Conservation (phyloP, 2,888 invertebrate species). For the Pollenia angustigena region DNA sequence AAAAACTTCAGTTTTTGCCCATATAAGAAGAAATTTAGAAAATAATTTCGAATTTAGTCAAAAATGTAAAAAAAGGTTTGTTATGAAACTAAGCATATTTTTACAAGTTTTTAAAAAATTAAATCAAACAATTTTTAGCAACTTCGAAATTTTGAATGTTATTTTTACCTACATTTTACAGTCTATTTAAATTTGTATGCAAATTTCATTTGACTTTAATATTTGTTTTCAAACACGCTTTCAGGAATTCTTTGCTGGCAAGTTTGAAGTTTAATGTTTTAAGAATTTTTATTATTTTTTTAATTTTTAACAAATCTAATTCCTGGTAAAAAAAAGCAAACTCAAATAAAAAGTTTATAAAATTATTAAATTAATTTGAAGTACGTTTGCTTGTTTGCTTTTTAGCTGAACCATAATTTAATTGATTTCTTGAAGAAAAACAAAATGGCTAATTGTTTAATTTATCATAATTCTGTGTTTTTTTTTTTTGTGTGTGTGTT, state of each 20-base stretch:
- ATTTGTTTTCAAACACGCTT: no score
- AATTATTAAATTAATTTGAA: slow-evolving; percentile 17
- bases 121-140: not conserved
- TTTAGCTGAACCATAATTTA: not conserved
- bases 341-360: slow-evolving; percentile 12
- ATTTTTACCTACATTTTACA: no score
- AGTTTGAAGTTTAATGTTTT: not conserved
- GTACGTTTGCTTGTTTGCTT: not conserved
- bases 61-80: not conserved
- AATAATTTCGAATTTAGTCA: not conserved
- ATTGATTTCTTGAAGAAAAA: not conserved
- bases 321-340: not conserved
- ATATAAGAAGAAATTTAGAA: slow-evolving; percentile 17
- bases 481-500: slow-evolving; percentile 11
- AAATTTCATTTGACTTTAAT: no score
- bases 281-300: not conserved
- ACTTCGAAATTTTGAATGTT: no score
- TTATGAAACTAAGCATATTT: not conserved
- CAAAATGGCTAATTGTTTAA: not conserved
- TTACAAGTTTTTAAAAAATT: not conserved
- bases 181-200: no score
- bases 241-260: no score
- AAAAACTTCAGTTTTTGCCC: not conserved
- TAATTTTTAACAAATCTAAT: not conserved
- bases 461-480: slow-evolving; percentile 10